Base-by-base conservation (phyloP, 2,113 vertebrate species). In the Jacana jacana region DNA sequence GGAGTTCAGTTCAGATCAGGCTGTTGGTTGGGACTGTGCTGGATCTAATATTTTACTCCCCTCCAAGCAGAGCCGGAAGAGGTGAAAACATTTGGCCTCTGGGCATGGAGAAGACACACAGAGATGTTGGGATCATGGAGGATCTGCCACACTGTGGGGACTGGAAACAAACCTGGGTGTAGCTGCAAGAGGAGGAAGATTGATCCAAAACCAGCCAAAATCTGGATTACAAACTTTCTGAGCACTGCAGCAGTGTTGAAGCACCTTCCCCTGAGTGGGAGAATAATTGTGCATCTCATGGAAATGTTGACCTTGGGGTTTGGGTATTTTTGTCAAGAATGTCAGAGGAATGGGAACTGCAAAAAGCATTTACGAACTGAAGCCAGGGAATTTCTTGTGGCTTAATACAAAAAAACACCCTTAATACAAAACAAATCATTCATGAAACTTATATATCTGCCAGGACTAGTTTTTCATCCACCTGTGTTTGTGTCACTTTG, bases 1-100 rank as follows among this genome's bases (percentile, higher is more conserved):
- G 69, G 48, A 35, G 95, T 79, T 96, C 91, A 92, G 57, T 9
- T 75, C 81, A 81, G 89, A 83, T 84, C 93, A 79, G 57, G 48
- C 80, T 81, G 66, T 1, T 10, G 1, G 39, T 11, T 57, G 13
- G 28, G 30, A 16, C 35, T 15, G 42, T 17, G 51, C 30, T n/a
- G 46, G 33, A 3, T 64, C 28, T 60, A 13, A 23, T 31, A 25
- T 51, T 76, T 37, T 42, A 27, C 12, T 13, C 31, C 3, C 2
- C 13, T 40, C 11, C 42, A 28, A 58, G 58, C 68, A 73, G 30
- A 60, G 33, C 20, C n/a, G 85, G 85, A 35, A 61, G 33, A 66
- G 44, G 57, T 10, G 30, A 60, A 64, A 61, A 23, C 20, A 1
- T 72, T 72, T 49, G 42, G 46, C 39, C 44, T 18, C 42, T 7